Evolutionary conservation across 2,113 vertebrate species (phyloP), one percentile per base, ranked within the genome.

Genomic region (Syrrhaptes paradoxus): DNA sequence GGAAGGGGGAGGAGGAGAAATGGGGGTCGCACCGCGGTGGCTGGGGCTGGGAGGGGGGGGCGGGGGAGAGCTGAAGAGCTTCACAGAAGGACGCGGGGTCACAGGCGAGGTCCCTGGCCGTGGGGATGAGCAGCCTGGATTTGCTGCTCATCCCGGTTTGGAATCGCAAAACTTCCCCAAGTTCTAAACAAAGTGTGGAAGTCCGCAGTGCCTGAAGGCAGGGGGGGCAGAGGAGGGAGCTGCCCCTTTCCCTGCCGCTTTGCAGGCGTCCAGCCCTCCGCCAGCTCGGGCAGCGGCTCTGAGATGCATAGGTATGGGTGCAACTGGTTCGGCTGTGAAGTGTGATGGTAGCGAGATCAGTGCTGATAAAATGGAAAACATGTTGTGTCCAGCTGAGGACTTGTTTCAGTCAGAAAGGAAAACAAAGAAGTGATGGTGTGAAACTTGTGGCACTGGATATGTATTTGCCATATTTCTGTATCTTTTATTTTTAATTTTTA

Each of bases 111-210:
- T 24, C 45, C 3, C n/a, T 21, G 65, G 16, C 17, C 34, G 36
- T 7, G 65, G 6, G 78, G 45, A 10, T 74, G 0, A 4, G 87
- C 73, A 41, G 77, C 43, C 32, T 41, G 41, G 3, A 22, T 76
- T 55, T 14, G 62, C 72, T 14, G 46, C 78, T 41, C 75, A 90
- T 91, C 96, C 93, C 83, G 67, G 4, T 12, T 29, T 29, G 78
- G 85, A 52, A 58, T 4, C 1, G 62, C 74, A 9, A 96, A 98
- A 98, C 97, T 98, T 98, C 97, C 4, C 0, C 78, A 97, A 98
- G 97, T 98, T 97, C 94, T 76, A 6, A 94, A 93, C 79, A 95
- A 95, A 97, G 96, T 96, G 32, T 5, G 45, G 10, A 4, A 88
- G 96, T 31, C 96, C 55, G 65, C 55, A 19, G 91, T n/a, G 85